Conservation (phyloP, 2,888 invertebrate species). For the Caprella mutica region DNA sequence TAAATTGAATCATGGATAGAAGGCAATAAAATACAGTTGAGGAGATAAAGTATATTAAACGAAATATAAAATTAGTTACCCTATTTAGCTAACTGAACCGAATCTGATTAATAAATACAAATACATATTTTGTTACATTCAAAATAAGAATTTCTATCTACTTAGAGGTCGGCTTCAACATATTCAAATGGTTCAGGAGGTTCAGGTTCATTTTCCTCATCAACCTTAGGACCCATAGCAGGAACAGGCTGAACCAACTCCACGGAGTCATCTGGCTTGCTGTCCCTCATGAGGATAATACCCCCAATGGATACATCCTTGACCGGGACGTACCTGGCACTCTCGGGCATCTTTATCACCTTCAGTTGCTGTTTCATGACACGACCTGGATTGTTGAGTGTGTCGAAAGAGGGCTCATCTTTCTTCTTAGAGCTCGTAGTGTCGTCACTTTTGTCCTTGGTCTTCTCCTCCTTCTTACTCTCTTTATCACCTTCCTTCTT, state of each 20-base stretch:
- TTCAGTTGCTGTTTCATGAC: conserved; percentile 77
- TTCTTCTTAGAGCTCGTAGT: conserved; percentile 46
- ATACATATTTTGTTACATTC: too few relatives aligned
- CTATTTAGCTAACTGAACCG: too few relatives aligned
- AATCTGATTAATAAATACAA: too few relatives aligned
- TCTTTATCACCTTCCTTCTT: conserved; percentile 41
- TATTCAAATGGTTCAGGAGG: conserved; percentile 97
- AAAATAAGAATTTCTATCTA: too few relatives aligned
- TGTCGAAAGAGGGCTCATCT: conserved; percentile 75
- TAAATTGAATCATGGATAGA: too few relatives aligned
- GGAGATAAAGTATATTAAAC: too few relatives aligned
- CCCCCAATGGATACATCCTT: conserved; percentile 92
- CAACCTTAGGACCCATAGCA: conserved; percentile 47
- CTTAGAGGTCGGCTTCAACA: conserved; percentile 61
- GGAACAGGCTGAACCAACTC: conserved; percentile 33
- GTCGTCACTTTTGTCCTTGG: conserved; percentile 43
- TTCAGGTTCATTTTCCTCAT: conserved; percentile 92
- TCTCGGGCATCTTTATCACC: conserved; percentile 63
- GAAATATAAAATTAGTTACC: too few relatives aligned
- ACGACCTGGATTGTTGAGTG: conserved; percentile 86
- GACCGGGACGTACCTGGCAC: conserved; percentile 67
- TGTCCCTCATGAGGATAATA: conserved; percentile 84
- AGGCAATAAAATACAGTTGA: too few relatives aligned
- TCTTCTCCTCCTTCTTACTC: conserved; percentile 43
- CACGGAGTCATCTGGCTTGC: conserved; percentile 62